Evolutionary conservation across 37 sponge, comb jelly and placozoan species (phyloP).

Genomic region (Eunapius fragilis): DNA sequence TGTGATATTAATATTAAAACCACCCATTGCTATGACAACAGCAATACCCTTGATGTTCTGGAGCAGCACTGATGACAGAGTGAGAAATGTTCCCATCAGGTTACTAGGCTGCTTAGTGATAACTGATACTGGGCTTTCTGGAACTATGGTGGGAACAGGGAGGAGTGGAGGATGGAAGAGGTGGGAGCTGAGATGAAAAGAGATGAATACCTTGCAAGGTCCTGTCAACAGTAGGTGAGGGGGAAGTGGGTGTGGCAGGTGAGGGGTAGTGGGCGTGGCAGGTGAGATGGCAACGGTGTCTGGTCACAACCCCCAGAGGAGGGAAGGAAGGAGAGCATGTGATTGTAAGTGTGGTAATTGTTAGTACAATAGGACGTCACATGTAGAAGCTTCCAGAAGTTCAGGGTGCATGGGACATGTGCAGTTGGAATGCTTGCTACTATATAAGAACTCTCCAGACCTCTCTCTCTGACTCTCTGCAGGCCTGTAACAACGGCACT

Average conservation of each 20-base stretch:
- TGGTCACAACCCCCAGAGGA: constrained; percentile 13
- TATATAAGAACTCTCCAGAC: too few species aligned
- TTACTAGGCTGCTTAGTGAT: constrained; percentile 72
- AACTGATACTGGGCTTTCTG: constrained; percentile 9
- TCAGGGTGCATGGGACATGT: too few species aligned
- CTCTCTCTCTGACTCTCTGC: too few species aligned
- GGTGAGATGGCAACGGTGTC: constrained; percentile 67
- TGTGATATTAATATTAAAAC: too few species aligned
- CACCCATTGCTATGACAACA: too few species aligned
- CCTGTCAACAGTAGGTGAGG: constrained; percentile 62
- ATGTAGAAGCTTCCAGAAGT: too few species aligned
- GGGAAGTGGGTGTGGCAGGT: constrained; percentile 50
- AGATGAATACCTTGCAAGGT: constrained; percentile 49
- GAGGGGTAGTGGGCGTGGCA: too few species aligned
- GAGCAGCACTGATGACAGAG: constrained; percentile 84
- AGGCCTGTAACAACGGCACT: too few species aligned
- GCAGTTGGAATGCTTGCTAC: too few species aligned
- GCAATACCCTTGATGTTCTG: constrained; percentile 72
- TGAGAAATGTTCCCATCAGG: constrained; percentile 85
- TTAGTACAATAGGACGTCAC: background rate
- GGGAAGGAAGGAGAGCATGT: background rate
- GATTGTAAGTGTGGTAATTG: background rate
- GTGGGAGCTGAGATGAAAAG: too few species aligned
- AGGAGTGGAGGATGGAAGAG: too few species aligned
- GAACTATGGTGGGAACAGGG: constrained; percentile 42